Evolutionary conservation across 2,888 invertebrate genomes (phyloP).

Genomic region (Eudasyphora cyanicolor): DNA sequence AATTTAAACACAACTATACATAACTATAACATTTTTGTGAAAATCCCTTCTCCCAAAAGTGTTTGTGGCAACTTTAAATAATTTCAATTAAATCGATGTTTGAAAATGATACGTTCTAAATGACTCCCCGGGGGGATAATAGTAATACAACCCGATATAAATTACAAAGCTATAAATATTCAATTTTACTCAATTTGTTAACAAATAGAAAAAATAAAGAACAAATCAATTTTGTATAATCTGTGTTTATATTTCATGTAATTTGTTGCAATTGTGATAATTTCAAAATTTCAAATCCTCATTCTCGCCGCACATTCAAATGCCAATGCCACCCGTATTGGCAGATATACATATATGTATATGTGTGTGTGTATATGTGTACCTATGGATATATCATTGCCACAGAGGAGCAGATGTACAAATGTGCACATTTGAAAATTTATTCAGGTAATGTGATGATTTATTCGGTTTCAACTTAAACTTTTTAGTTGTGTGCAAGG

Average conservation of each 20-base stretch:
- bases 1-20: too few species aligned
- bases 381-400: too few species aligned
- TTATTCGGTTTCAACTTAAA: neutral
- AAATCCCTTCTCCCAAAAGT: too few species aligned
- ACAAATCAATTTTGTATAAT: constrained; percentile 42
- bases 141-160: neutral
- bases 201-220: constrained; percentile 5
- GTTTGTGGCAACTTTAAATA: too few species aligned
- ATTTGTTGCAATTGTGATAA: constrained; percentile 24
- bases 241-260: constrained; percentile 23
- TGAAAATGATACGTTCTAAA: too few species aligned
- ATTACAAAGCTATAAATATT: neutral
- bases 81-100: too few species aligned
- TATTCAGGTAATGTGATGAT: neutral
- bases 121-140: too few species aligned
- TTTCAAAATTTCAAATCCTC: neutral
- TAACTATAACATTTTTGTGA: too few species aligned
- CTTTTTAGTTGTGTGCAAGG: neutral
- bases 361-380: neutral
- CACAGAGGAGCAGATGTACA: neutral
- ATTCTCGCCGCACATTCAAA: neutral
- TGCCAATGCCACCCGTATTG: neutral
- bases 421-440: neutral
- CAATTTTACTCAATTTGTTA: neutral
- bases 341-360: neutral